phyloP scores from a whole-genome alignment of 2,113 vertebrate genomes.

The Tupaia tana region DNA sequence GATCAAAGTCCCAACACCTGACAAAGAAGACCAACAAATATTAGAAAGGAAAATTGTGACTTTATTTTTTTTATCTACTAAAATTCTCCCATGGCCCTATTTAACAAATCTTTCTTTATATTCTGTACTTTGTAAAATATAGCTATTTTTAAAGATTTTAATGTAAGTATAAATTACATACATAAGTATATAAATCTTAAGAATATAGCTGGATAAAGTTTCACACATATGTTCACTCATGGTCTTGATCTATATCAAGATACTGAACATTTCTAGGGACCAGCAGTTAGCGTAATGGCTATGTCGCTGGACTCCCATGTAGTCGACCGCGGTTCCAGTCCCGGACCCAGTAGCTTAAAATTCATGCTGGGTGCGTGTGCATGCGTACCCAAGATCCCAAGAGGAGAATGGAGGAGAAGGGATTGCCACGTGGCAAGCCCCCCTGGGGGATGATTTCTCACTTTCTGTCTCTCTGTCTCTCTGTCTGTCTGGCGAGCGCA shows the following conservation, averaged over 20 bases:
- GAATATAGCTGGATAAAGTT: not conserved
- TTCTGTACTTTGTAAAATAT: constrained; percentile 12
- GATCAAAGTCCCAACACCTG: constrained; percentile 8
- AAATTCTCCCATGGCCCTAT: constrained; percentile 1
- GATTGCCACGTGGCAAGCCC: too few species aligned
- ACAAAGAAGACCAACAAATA: constrained; percentile 6
- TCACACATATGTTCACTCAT: not conserved
- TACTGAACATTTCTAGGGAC: not conserved
- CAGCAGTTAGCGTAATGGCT: too few species aligned
- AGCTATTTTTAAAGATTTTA: constrained; percentile 21
- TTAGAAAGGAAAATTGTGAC: not conserved
- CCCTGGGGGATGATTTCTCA: too few species aligned
- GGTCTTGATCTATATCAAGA: not conserved
- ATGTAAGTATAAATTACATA: constrained; percentile 30
- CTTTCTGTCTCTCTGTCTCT: too few species aligned
- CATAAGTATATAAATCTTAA: constrained; percentile 6
- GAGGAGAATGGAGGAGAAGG: too few species aligned
- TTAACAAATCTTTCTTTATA: constrained; percentile 1
- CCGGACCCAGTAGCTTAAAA: too few species aligned
- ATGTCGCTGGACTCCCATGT: too few species aligned
- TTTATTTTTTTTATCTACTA: constrained; percentile 38
- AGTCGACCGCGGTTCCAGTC: too few species aligned
- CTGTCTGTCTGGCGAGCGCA: too few species aligned
- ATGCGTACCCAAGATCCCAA: too few species aligned
- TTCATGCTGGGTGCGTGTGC: too few species aligned